These are phyloP conservation scores for Magallana nippona DNA, from an alignment of 2,888 invertebrate species.

Conservation along the genomic window DNA sequence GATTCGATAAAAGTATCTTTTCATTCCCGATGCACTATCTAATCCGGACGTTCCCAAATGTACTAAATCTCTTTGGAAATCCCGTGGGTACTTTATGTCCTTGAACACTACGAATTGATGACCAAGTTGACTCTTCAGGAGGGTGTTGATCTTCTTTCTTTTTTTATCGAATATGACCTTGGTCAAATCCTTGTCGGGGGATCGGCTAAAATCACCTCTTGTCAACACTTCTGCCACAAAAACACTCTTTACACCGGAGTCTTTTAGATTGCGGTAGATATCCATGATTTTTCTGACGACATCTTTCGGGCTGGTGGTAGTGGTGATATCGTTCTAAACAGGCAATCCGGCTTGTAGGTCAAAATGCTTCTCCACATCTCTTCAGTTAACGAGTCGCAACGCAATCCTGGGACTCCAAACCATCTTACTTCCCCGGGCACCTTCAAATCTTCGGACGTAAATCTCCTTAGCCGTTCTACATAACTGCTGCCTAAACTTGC, in stretches of 20 bases:
- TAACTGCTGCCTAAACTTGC: too few species aligned
- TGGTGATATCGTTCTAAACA: neutral
- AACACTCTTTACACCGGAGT: neutral
- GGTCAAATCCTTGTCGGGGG: neutral
- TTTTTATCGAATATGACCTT: neutral
- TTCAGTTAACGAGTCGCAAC: too few species aligned
- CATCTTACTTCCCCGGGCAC: too few species aligned
- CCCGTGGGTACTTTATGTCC: too few species aligned
- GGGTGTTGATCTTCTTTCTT: neutral
- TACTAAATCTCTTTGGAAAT: too few species aligned
- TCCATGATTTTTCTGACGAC: neutral
- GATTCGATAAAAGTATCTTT: too few species aligned
- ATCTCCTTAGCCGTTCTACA: too few species aligned
- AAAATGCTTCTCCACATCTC: too few species aligned
- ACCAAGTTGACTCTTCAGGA: neutral
- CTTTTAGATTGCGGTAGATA: neutral
- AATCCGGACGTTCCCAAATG: too few species aligned
- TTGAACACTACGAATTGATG: neutral
- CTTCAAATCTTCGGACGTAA: too few species aligned
- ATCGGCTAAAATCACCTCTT: neutral
- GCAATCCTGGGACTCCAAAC: too few species aligned
- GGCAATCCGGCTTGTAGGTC: neutral
- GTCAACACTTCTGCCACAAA: neutral
- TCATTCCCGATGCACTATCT: too few species aligned
- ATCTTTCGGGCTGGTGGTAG: neutral